Evolutionary conservation across 2,113 vertebrate genomes (phyloP).

Genomic region (Muscicapa adusta): DNA sequence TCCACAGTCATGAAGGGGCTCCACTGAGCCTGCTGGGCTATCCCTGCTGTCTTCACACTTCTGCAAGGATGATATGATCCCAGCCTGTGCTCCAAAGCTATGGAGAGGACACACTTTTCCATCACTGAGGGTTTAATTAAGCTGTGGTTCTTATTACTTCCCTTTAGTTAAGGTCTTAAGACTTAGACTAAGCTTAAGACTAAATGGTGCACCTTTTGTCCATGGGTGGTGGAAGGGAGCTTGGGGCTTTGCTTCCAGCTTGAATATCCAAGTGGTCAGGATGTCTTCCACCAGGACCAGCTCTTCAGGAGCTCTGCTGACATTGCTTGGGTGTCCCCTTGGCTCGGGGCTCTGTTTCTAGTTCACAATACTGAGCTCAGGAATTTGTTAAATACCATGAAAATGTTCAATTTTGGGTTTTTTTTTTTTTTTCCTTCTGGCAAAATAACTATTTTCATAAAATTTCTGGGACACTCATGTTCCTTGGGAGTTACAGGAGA

Average conservation of each 20-base stretch:
- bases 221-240: rapidly evolving
- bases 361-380: neutral
- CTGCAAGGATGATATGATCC: neutral
- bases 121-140: neutral
- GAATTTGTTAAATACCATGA: neutral
- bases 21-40: neutral
- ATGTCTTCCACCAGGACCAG: neutral
- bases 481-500: neutral
- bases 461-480: neutral
- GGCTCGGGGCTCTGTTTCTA: neutral
- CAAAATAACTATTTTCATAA: neutral
- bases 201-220: neutral
- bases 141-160: neutral
- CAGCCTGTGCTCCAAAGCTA: neutral
- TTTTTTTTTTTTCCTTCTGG: rapidly evolving
- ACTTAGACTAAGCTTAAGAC: neutral
- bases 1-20: rapidly evolving
- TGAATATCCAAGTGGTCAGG: neutral
- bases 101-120: neutral
- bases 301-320: neutral
- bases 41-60: neutral
- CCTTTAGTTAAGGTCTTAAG: neutral
- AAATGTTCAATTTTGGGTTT: neutral
- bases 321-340: neutral
- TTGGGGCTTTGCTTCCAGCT: neutral